Conservation (phyloP, 2,888 invertebrate genomes). For the Meloe dianella region DNA sequence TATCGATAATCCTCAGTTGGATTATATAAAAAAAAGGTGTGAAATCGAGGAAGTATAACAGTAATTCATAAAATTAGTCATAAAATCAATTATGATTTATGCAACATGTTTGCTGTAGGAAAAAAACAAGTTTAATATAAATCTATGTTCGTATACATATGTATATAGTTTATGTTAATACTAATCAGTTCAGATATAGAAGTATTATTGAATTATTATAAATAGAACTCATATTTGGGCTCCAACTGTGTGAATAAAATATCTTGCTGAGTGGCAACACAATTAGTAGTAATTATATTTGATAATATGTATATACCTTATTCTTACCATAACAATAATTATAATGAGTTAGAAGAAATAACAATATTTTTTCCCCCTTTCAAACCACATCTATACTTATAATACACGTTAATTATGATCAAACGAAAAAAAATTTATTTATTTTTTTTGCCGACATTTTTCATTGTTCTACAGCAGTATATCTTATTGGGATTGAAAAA, state of each 20-base stretch:
- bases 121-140: background rate
- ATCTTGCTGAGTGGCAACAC: constrained; percentile 35
- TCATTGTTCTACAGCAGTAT: constrained; percentile 30
- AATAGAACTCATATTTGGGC: constrained; percentile 32
- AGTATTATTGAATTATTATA: constrained; percentile 27
- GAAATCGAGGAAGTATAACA: background rate
- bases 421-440: constrained; percentile 21
- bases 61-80: background rate
- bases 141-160: background rate
- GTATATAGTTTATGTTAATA: constrained; percentile 23
- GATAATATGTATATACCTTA: constrained; percentile 34
- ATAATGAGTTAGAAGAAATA: constrained; percentile 30
- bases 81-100: too few relatives aligned
- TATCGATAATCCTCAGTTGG: background rate
- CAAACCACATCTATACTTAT: constrained; percentile 22
- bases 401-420: constrained; percentile 31
- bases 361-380: constrained; percentile 21
- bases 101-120: too few relatives aligned
- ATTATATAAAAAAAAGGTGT: background rate
- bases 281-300: constrained; percentile 35
- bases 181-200: constrained; percentile 28
- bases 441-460: constrained; percentile 18
- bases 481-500: constrained; percentile 27
- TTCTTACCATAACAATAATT: constrained; percentile 34
- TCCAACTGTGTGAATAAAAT: constrained; percentile 34